A percentile compares a stretch with the other conserved stretches of the same genome.
Evolutionary conservation across 1,140 invertebrate species (phyloP).

Genomic region (Gonioctena quinquepunctata): DNA sequence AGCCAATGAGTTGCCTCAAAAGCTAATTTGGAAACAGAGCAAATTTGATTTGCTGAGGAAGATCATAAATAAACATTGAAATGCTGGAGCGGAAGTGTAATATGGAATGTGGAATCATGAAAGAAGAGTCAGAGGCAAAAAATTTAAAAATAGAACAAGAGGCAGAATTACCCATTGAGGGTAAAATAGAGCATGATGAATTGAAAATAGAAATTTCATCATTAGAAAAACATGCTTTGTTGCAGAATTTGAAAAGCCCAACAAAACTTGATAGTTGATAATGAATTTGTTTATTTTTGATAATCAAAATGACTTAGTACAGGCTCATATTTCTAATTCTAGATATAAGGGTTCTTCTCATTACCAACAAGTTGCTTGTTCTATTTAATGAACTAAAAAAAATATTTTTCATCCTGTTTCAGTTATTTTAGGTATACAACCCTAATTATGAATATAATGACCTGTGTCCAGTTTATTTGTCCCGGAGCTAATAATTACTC

Average conservation of each 20-base stretch:
- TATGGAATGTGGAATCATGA: background rate
- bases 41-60: background rate
- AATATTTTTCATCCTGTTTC: no score
- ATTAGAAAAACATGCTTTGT: background rate
- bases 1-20: background rate
- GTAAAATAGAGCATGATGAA: background rate
- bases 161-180: background rate
- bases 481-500: no score
- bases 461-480: no score
- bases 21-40: background rate
- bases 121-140: background rate
- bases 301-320: no score
- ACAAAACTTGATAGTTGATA: background rate
- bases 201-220: background rate
- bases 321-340: no score
- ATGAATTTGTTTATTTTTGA: background rate
- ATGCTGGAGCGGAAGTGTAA: background rate
- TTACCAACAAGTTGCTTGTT: no score
- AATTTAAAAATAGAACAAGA: background rate
- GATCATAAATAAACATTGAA: background rate
- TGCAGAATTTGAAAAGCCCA: background rate
- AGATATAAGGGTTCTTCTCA: no score
- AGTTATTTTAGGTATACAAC: no score
- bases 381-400: no score
- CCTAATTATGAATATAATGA: no score